These are phyloP conservation scores for Heterochromis multidens DNA, from an alignment of 2,113 vertebrate genomes.

Conservation along the genomic window DNA sequence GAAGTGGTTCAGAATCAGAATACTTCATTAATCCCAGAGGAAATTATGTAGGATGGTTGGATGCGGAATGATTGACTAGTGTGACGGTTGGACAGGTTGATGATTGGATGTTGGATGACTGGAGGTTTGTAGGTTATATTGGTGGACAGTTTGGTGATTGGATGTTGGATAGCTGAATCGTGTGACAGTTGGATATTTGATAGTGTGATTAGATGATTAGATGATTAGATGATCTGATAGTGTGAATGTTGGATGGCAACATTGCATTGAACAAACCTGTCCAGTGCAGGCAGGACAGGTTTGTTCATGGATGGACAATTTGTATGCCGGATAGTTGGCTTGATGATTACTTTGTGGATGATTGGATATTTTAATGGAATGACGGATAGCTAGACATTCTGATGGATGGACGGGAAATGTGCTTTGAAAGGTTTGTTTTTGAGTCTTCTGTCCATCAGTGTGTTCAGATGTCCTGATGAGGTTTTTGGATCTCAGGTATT, in stretches of 20 bases:
- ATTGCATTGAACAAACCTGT: too few species aligned
- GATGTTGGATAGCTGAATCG: neutral
- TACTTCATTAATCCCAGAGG: too few species aligned
- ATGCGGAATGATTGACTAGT: too few species aligned
- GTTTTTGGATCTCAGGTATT: conserved; percentile 30
- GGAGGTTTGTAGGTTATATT: neutral
- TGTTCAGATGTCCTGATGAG: neutral
- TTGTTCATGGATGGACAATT: neutral
- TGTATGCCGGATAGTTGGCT: neutral
- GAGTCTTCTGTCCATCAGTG: accelerated
- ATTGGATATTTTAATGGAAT: neutral
- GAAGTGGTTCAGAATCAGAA: too few species aligned
- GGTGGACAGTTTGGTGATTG: neutral
- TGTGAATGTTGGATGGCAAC: neutral
- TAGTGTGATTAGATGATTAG: neutral
- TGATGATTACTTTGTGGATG: neutral
- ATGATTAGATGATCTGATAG: neutral
- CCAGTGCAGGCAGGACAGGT: accelerated
- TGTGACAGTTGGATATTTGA: neutral
- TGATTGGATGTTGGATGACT: neutral
- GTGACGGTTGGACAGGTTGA: neutral
- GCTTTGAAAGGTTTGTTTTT: neutral
- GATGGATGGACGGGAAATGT: accelerated
- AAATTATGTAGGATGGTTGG: too few species aligned
- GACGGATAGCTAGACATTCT: neutral